Base-by-base conservation (phyloP, 2,113 vertebrate species). In the Ochotona princeps region DNA sequence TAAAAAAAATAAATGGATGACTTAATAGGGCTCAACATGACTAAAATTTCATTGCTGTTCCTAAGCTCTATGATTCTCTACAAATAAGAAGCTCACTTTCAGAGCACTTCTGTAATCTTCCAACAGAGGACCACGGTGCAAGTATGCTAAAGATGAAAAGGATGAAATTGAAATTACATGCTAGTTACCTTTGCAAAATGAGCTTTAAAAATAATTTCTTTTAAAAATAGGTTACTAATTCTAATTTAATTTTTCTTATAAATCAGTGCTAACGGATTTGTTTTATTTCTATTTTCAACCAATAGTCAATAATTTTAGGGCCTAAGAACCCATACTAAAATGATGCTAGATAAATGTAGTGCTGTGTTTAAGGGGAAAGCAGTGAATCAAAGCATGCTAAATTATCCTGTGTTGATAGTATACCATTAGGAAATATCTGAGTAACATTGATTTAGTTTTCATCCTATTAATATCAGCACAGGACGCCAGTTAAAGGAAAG, bases 11-110 rank as follows among this genome's bases (percentile, higher is more conserved):
- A 51, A 57, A 67, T 79, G 70, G 65, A 93, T 90, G 54, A 92
- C 88, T 91, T 87, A 89, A 87, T 44, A 88, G 51, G 26, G 6
- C 65, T 95, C 49, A 57, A 28, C 51, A 61, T 76, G 86, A 86
- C 75, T 90, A 92, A 90, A 82, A 54, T 51, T 30, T 49, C 75
- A 21, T 30, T 65, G 67, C 61, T 87, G 67, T 49, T 91, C 88
- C 83, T 87, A 89, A 89, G 38, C 93, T 73, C 20, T n/a, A 72
- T 95, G 93, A 91, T 63, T 96, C 91, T 87, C 30, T 80, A 61
- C 20, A 76, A 83, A 47, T 79, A 79, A 92, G 89, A 82, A 94
- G 61, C 32, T 72, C 44, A n/a, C 35, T 86, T 70, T 89, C 80
- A 92, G 66, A 93, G 70, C 25, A 63, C 74, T 76, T 86, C 63